Evolutionary conservation across 2,797 vertebrate genomes (phyloP), one percentile per base, ranked within the genome.

Genomic region (Zenarchopterus dispar): DNA sequence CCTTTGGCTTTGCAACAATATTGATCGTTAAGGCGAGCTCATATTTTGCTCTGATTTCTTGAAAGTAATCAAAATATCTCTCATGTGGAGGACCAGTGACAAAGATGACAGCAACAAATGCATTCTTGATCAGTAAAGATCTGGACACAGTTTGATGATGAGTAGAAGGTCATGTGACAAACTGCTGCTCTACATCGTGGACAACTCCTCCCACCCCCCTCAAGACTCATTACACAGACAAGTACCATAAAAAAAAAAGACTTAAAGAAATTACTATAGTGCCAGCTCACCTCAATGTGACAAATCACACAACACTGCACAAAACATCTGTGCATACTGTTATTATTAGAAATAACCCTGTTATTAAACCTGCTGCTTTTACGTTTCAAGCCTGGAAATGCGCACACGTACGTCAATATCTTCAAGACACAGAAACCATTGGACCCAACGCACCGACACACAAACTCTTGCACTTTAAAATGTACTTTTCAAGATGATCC

Each of bases 151-250:
- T 42, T 42, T 21, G 28, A 33, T 10, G 17, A 42, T 23, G 33
- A 42, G 26, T 17, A 50, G 11, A 11, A 50, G 48, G 57, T 39
- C 6, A 47, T 4, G 17, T 33, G 9, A 61, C 55, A 45, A 56
- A 45, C 15, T 5, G 36, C 13, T 8, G 36, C 26, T 45, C 18
- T 46, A 13, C 26, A 31, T 45, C 26, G 26, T 11, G 21, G 9
- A 24, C 17, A 41, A 7, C 18, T 6, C 46, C 16, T 48, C 45
- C 19, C 18, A 17, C 18, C 33, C 9, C 17, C 26, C 33, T 22
- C 31, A 31, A 31, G 31, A 8, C 6, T 31, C 36, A 39, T 39
- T 39, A 39, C 13, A 39, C 13, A 39, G 0, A 15, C 36, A 16
- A 39, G 36, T 3, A 13, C 13, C 15, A 15, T 39, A 10, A 36